Evolutionary conservation across 2,888 invertebrate species (phyloP), one percentile per base, ranked within the genome.

Genomic region (Labia minor): DNA sequence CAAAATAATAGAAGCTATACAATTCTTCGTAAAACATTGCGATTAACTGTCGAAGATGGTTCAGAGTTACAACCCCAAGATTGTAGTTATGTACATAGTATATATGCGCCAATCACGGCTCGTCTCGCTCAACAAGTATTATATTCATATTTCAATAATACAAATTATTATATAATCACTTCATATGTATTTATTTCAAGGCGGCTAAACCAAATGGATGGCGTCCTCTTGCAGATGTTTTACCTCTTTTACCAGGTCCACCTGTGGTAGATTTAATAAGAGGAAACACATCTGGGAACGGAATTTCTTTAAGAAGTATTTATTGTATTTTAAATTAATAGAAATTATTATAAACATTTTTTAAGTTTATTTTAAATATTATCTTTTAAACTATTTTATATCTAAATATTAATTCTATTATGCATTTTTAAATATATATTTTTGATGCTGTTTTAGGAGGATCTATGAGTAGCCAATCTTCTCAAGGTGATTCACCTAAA

Each of bases 51-150:
- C 72, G 94, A 95, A 72, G 94, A 95, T 72, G 87, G 89, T 0
- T 86, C 87, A 67, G 95, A 95, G 79, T 81, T 88, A 68, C 84
- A 87, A 66, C 90, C 90, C 0, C 88, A 85, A 69, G 95, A 97
- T 74, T 92, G 95, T 66, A 89, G 92, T 71, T 96, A 94, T 74
- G 89, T 95, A 37, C 92, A 92, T 75, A 92, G 91, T 74, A 92
- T 90, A 74, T 98, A 96, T 77, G 95, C 96, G 0, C 97, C 98
- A 0, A 78, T 99, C 49, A 92, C 92, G 65, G 89, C 94, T 1
- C 84, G 97, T 26, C 84, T 97, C 65, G 86, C 88, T 16, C 92
- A 93, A 74, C 88, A 90, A 73, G 82, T 90, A 37, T 19, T n/a
- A 33, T n/a, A 64, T 19, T 20, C 10, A 18, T 20, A 18, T 14